Evolutionary conservation across 2,797 vertebrate species (phyloP).

Genomic region (Myoxocephalus aenaeus): DNA sequence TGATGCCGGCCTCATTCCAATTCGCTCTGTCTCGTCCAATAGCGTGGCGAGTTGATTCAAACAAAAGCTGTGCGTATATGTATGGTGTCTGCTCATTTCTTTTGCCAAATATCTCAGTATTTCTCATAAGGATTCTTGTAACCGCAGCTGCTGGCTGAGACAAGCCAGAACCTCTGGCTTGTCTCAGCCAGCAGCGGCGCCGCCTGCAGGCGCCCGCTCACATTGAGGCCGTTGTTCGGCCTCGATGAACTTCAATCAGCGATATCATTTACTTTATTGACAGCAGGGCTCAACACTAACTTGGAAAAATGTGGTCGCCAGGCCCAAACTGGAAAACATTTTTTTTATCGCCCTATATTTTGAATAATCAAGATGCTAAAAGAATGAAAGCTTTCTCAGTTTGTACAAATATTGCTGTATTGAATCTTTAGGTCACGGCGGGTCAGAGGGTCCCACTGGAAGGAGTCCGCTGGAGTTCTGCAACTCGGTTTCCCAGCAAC

Average conservation of each 20-base stretch:
- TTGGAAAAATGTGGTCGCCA: too few species aligned
- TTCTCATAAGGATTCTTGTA: neutral
- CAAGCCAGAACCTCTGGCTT: neutral
- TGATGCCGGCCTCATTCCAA: too few species aligned
- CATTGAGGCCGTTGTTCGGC: neutral
- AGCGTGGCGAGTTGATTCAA: too few species aligned
- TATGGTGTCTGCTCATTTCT: too few species aligned
- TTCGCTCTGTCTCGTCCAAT: too few species aligned
- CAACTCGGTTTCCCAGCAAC: conserved; percentile 31
- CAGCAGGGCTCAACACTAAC: neutral
- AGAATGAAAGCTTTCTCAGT: too few species aligned
- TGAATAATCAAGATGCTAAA: too few species aligned
- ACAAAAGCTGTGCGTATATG: too few species aligned
- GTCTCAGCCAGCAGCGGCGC: too few species aligned
- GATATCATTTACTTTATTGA: neutral
- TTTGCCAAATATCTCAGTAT: neutral
- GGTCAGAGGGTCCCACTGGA: neutral
- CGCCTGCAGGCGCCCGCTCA: neutral
- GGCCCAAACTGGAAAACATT: neutral
- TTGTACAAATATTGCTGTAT: too few species aligned
- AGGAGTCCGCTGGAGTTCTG: neutral
- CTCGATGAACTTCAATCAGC: neutral
- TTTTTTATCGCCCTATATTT: too few species aligned
- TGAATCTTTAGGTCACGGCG: too few species aligned
- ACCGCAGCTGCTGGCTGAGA: neutral